phyloP scores from a whole-genome alignment of 2,888 invertebrate species.

The Tethea ocularis region DNA sequence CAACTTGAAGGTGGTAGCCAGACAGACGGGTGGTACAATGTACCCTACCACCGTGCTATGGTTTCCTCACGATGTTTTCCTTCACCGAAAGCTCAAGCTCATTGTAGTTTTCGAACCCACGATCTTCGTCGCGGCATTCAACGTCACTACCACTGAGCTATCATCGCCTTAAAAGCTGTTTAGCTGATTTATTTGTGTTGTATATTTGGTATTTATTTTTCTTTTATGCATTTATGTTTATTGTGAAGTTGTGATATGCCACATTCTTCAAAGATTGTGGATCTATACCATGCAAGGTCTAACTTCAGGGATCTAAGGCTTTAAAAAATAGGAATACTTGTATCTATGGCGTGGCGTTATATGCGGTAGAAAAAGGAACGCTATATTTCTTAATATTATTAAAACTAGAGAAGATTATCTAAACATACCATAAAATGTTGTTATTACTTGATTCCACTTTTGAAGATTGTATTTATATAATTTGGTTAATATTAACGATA shows the following conservation, averaged over 20 bases:
- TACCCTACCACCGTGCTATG: no score
- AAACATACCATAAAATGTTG: background rate
- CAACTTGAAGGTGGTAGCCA: no score
- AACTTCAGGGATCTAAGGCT: background rate
- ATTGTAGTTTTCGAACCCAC: no score
- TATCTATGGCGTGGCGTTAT: background rate
- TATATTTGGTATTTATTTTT: background rate
- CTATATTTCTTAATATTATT: background rate
- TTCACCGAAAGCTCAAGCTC: no score
- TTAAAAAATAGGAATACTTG: background rate
- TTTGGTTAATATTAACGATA: no score
- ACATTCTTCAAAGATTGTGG: background rate
- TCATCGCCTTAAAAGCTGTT: background rate
- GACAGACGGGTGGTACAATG: no score
- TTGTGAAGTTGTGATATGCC: background rate
- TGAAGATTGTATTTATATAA: no score
- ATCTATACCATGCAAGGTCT: background rate
- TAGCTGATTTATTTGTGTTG: background rate
- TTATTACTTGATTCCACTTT: no score
- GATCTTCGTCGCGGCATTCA: no score
- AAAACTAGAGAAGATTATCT: background rate
- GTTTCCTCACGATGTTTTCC: no score
- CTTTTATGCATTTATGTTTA: background rate
- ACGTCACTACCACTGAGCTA: no score
- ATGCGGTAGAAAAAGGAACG: background rate